Evolutionary conservation across 2,888 invertebrate genomes (phyloP), one percentile per base, ranked within the genome.

Genomic region (Athripsodes cinereus): DNA sequence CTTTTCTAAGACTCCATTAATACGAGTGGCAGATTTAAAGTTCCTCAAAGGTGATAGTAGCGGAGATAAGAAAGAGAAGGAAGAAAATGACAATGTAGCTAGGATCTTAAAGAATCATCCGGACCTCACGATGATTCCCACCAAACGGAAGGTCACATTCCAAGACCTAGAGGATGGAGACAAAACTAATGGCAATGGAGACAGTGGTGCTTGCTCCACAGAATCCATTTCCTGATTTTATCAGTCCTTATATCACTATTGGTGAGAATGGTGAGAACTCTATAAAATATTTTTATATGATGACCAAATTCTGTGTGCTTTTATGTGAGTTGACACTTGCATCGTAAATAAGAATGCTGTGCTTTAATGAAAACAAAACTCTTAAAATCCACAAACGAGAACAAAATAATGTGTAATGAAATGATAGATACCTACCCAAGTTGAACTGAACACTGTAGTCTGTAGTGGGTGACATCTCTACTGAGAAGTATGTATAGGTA

Each of bases 1-100:
- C 8, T 40, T 52, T 19, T 35, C 22, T n/a, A 74, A 74, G 61
- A 74, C 76, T 74, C 76, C 76, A 0, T 63, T 72, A 0, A 76
- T 77, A 47, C 73, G 77, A n/a, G 76, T 78, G 2, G 75, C 77
- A 1, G 70, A 70, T 1, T 66, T 77, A 2, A 77, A 77, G 61
- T 71, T 73, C 0, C 69, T 76, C 0, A 71, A 74, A 18, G 62
- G 65, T 1, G 69, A 58, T 10, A 13, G 19, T 5, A 19, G 11
- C 18, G 40, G 40, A n/a, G 60, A 54, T 6, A 16, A 11, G 10
- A 26, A 46, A 26, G 46, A 46, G 2, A 22, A 13, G 0, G 40
- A 47, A 1, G 47, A 13, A 1, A 13, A 18, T 6, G 13, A 46
- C 22, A 47, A n/a, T 46, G 51, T 52, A 10, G 21, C 44, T 18